Evolutionary conservation across 2,113 vertebrate species (phyloP).

Genomic region (Charina bottae): DNA sequence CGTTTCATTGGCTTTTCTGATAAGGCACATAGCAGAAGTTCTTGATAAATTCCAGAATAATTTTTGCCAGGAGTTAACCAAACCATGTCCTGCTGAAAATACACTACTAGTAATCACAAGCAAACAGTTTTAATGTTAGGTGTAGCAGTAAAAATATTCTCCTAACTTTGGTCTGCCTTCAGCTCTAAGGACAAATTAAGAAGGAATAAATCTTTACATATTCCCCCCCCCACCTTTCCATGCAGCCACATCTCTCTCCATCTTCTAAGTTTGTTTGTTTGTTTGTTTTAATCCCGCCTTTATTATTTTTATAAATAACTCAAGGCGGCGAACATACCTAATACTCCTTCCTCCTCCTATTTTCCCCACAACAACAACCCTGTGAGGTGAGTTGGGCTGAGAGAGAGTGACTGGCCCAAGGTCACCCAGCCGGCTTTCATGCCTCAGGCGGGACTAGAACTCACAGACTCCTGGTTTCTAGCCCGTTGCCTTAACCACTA

Average conservation of each 20-base stretch:
- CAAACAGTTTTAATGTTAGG: neutral
- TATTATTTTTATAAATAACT: no score
- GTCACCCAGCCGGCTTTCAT: no score
- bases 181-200: neutral
- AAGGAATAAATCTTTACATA: neutral
- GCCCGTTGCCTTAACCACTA: no score
- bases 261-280: neutral
- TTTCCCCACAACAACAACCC: no score
- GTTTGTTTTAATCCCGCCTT: no score
- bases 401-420: no score
- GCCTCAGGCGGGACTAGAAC: no score
- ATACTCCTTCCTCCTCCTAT: no score
- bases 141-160: neutral
- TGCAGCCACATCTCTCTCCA: neutral
- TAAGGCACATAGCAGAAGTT: neutral
- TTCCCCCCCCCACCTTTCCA: neutral
- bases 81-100: neutral
- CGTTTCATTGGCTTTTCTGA: neutral
- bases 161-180: neutral
- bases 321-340: no score
- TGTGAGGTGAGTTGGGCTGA: no score
- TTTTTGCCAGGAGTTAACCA: neutral
- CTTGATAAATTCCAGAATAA: neutral
- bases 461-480: no score
- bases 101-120: neutral